A percentile compares a stretch with the other conserved stretches of the same genome.
phyloP scores from a whole-genome alignment of 2,113 vertebrate species.

The Halcyon senegalensis region DNA sequence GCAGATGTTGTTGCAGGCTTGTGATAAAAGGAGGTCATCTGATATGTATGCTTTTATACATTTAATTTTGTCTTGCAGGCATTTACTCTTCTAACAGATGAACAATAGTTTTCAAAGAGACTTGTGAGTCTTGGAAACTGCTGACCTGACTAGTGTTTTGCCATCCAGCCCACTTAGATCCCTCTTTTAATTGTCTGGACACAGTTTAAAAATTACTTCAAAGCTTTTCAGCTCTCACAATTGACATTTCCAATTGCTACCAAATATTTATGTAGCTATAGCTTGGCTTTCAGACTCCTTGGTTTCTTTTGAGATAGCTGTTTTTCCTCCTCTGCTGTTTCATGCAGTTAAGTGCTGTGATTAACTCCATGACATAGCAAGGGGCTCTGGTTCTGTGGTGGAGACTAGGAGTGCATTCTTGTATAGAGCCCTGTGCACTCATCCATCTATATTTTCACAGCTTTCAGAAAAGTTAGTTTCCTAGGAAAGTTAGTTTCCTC shows the following conservation, averaged over 20 bases:
- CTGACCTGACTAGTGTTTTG: neutral
- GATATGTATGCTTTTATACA: neutral
- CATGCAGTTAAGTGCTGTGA: neutral
- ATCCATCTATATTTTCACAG: neutral
- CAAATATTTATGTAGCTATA: neutral
- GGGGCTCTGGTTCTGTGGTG: neutral
- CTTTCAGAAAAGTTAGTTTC: neutral
- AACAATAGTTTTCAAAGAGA: neutral
- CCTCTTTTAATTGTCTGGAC: neutral
- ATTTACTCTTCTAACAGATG: neutral
- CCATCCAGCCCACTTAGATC: neutral
- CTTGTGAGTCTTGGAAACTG: neutral
- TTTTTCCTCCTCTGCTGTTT: neutral
- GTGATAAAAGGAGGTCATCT: neutral
- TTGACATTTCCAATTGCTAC: neutral
- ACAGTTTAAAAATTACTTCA: neutral
- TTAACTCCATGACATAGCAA: neutral
- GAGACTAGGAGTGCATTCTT: neutral
- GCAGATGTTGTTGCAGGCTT: neutral
- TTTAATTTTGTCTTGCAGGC: neutral
- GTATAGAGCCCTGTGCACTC: neutral
- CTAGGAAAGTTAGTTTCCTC: neutral
- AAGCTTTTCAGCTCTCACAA: neutral
- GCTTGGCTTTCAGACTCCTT: neutral
- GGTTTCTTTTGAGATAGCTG: neutral